A percentile compares a stretch with the other conserved stretches of the same genome.
Conservation (phyloP, 2,797 vertebrate species). For the Lacerta agilis region DNA sequence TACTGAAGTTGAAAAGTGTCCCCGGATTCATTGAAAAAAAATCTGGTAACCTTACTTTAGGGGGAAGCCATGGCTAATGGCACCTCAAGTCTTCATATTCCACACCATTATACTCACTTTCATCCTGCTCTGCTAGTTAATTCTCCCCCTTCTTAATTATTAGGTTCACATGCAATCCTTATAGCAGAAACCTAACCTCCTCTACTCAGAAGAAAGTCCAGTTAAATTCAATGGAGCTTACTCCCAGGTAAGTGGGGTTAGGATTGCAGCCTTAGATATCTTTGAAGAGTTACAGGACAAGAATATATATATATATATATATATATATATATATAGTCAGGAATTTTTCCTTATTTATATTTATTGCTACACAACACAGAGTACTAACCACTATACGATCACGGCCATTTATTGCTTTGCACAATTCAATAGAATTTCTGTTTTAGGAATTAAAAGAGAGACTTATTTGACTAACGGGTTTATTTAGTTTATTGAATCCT, state of each 20-base stretch:
- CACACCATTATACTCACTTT: not conserved
- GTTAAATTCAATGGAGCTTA: no score
- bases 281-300: not conserved
- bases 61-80: no score
- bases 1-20: no score
- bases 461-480: not conserved
- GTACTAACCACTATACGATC: no score
- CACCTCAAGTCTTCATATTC: no score
- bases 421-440: not conserved
- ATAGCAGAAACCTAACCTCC: no score
- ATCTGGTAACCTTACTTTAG: no score
- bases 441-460: not conserved
- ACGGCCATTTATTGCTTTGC: not conserved
- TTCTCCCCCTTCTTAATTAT: not conserved
- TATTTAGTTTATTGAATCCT: not conserved
- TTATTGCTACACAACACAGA: not conserved
- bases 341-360: not conserved
- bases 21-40: no score
- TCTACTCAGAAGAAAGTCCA: no score
- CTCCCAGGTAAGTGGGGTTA: no score
- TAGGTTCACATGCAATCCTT: not conserved
- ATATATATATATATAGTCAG: constrained; percentile 1
- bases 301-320: not conserved
- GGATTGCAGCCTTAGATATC: not conserved
- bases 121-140: not conserved